phyloP scores from a whole-genome alignment of 2,797 vertebrate species.

The Lacerta agilis region DNA sequence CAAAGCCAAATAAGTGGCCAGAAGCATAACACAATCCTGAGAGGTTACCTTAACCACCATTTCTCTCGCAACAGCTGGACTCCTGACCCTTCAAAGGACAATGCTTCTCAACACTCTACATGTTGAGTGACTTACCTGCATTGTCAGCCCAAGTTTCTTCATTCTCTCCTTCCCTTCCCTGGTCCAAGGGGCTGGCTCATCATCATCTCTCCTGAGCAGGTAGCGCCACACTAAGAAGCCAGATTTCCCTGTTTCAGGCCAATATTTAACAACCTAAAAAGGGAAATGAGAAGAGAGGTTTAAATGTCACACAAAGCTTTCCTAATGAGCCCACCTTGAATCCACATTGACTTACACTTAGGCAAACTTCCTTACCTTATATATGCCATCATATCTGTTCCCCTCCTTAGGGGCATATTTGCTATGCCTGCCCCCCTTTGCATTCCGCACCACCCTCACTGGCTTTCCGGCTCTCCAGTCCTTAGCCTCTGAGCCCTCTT shows the following conservation, averaged over 20 bases:
- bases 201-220: constrained; percentile 90
- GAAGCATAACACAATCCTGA: neutral
- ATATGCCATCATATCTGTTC: constrained; percentile 96
- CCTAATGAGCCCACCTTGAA: too few relatives aligned
- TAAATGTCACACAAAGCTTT: fast-evolving
- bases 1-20: neutral
- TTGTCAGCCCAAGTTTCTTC: constrained; percentile 91
- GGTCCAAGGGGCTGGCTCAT: constrained; percentile 95
- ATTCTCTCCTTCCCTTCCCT: constrained; percentile 93
- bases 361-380: constrained; percentile 83
- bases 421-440: constrained; percentile 94
- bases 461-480: constrained; percentile 94
- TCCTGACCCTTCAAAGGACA: neutral
- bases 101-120: neutral
- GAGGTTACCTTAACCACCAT: too few relatives aligned
- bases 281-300: neutral
- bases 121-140: constrained; percentile 84
- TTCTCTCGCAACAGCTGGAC: neutral
- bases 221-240: constrained; percentile 98
- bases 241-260: constrained; percentile 96
- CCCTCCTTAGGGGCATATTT: constrained; percentile 93
- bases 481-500: constrained; percentile 89
- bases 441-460: constrained; percentile 91
- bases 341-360: too few relatives aligned
- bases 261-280: constrained; percentile 92